A percentile compares a stretch with the other conserved stretches of the same genome.
Conservation (phyloP, 1,140 invertebrate species). For the Dicyema japonicum region DNA sequence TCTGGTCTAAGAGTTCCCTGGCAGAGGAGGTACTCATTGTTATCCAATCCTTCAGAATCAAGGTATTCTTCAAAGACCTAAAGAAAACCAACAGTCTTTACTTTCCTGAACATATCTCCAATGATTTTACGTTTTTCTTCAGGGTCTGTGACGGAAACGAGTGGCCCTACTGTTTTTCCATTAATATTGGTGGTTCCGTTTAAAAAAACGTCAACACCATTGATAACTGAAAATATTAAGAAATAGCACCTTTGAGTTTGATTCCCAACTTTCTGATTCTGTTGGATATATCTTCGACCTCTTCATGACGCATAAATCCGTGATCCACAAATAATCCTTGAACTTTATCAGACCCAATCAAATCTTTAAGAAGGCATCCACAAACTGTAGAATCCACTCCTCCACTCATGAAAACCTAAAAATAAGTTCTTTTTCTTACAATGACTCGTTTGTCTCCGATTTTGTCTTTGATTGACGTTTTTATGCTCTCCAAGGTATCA, state of each 20-base stretch:
- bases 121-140: conserved; percentile 95
- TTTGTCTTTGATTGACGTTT: conserved; percentile 55
- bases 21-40: conserved; percentile 1
- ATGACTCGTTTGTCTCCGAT: conserved; percentile 68
- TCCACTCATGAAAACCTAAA: conserved; percentile 55
- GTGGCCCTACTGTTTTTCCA: not conserved
- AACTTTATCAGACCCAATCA: conserved; percentile 51
- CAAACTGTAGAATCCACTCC: conserved; percentile 94
- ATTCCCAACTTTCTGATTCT: conserved; percentile 51
- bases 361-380: conserved; percentile 59
- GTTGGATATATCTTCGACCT: conserved; percentile 50
- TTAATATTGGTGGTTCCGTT: not conserved
- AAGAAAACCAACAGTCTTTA: conserved; percentile 7
- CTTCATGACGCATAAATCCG: conserved; percentile 84
- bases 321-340: conserved; percentile 91
- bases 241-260: conserved; percentile 14
- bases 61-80: not conserved
- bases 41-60: not conserved
- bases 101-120: conserved; percentile 73
- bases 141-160: conserved; percentile 31
- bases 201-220: not conserved
- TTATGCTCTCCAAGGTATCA: conserved; percentile 52
- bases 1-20: conserved; percentile 64
- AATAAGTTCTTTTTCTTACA: conserved; percentile 26
- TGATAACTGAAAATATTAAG: not conserved